Evolutionary conservation across 2,888 invertebrate species (phyloP).

Genomic region (Pinctada fucata): DNA sequence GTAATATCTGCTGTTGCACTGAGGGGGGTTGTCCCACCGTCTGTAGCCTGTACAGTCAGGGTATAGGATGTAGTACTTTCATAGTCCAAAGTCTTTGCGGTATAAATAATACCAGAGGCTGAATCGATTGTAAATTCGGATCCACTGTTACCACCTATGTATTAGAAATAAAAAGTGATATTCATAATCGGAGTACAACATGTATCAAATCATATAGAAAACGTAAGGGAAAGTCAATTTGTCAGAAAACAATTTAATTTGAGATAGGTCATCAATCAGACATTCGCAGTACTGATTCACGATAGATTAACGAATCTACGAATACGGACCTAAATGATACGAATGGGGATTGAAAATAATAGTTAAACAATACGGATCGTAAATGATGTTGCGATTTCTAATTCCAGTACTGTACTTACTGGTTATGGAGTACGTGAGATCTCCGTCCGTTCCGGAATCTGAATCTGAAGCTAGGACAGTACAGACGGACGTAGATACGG

Average conservation of each 20-base stretch:
- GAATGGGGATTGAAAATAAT: no score
- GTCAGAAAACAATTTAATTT: no score
- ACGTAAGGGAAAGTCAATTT: no score
- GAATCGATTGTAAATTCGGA: slow-evolving; percentile 19
- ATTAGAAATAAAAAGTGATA: not conserved
- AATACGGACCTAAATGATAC: no score
- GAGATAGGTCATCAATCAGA: no score
- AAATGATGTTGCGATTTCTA: no score
- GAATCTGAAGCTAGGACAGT: slow-evolving; percentile 4
- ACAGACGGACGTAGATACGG: not conserved
- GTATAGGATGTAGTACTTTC: slow-evolving; percentile 42
- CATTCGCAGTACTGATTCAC: no score
- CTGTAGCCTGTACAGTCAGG: slow-evolving; percentile 41
- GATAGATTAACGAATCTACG: no score
- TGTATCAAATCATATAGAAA: no score
- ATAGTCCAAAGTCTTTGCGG: slow-evolving; percentile 38
- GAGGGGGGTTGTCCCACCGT: slow-evolving; percentile 35
- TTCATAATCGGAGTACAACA: not conserved
- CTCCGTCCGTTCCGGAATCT: not conserved
- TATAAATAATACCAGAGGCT: slow-evolving; percentile 15
- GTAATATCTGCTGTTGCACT: slow-evolving; percentile 45
- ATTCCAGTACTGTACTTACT: not conserved
- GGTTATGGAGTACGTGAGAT: not conserved
- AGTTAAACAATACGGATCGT: no score
- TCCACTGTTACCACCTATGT: not conserved